Base-by-base conservation (phyloP, 2,888 invertebrate genomes). In the Leptinotarsa juncta region DNA sequence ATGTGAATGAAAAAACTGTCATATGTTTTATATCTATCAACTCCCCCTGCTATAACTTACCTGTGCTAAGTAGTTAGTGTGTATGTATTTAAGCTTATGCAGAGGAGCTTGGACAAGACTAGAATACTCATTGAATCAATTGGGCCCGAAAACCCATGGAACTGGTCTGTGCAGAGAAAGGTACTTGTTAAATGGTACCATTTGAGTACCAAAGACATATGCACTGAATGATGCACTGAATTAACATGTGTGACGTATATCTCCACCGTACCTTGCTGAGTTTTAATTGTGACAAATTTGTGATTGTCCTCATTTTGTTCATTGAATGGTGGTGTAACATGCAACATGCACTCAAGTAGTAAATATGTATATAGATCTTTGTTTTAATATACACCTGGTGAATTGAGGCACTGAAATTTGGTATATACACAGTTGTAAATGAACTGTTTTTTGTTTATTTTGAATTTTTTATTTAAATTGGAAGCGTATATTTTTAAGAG, bases 151-250 rank as follows among this genome's bases (percentile, higher is more conserved):
- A 86, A 84, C 86, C 82, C 87, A 85, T 81, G 87, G 87, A 83
- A 84, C 87, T 81, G 89, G 89, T 85, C 88, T 89, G 85, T 89
- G 89, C 89, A 88, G 89, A 89, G 89, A 89, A 88, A 89, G 89
- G 89, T 89, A 89, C 86, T 85, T 81, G 81, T 81, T 82, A 78
- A 77, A 74, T 78, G 83, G 84, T 83, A 83, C 81, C 81, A 78
- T 74, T 70, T 60, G 42, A 75, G 83, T 84, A 84, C 83, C 82
- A 74, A 55, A 68, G 78, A 81, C 82, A 80, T 84, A 83, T 83
- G 86, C 87, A 87, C 87, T 83, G 85, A 85, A 84, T 86, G 86
- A 82, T 84, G 85, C 86, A 87, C 86, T 78, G 80, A 77, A 83
- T 82, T 84, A 77, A 81, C 80, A 81, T 79, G 78, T 78, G 73